Evolutionary conservation across 2,888 invertebrate genomes (phyloP).

Genomic region (Erpobdella octoculata): DNA sequence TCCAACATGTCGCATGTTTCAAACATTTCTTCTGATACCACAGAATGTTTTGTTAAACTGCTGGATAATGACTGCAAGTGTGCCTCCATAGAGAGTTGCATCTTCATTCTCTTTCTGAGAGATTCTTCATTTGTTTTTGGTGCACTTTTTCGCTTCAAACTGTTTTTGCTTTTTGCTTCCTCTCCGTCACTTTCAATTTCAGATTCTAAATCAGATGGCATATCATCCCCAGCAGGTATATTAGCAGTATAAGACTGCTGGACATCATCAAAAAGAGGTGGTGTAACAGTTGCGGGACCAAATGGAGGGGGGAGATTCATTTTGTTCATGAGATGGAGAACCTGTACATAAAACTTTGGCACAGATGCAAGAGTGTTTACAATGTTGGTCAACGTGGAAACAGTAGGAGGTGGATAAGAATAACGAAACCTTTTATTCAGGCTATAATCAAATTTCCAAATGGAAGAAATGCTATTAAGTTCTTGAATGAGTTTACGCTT

Average conservation of each 20-base stretch:
- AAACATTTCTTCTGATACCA: conserved; percentile 37
- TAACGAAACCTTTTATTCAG: conserved; percentile 56
- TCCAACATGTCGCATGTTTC: conserved; percentile 53
- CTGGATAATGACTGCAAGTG: conserved; percentile 25
- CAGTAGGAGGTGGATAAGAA: conserved; percentile 70
- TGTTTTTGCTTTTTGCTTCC: conserved; percentile 11
- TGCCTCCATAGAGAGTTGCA: conserved; percentile 26
- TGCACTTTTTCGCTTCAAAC: conserved; percentile 33
- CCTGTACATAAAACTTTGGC: conserved; percentile 70
- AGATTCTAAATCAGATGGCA: conserved; percentile 56
- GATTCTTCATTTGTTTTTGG: conserved; percentile 40
- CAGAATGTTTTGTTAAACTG: conserved; percentile 10
- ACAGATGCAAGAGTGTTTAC: conserved; percentile 66
- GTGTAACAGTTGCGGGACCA: conserved; percentile 44
- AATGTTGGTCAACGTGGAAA: conserved; percentile 69
- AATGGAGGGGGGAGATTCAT: conserved; percentile 84
- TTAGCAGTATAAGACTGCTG: conserved; percentile 4
- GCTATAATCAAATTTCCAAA: conserved; percentile 44
- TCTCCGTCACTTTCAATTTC: conserved; percentile 62
- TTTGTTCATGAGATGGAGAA: conserved; percentile 85
- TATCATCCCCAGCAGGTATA: no score
- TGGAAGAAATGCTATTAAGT: conserved; percentile 35
- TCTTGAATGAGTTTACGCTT: conserved; percentile 21
- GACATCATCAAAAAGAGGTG: conserved; percentile 31
- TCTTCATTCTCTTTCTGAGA: conserved; percentile 26